Percentiles rank a stretch among this genome's conserved stretches.
Evolutionary conservation across 2,113 vertebrate genomes (phyloP).

Genomic region (Penelope pileata): DNA sequence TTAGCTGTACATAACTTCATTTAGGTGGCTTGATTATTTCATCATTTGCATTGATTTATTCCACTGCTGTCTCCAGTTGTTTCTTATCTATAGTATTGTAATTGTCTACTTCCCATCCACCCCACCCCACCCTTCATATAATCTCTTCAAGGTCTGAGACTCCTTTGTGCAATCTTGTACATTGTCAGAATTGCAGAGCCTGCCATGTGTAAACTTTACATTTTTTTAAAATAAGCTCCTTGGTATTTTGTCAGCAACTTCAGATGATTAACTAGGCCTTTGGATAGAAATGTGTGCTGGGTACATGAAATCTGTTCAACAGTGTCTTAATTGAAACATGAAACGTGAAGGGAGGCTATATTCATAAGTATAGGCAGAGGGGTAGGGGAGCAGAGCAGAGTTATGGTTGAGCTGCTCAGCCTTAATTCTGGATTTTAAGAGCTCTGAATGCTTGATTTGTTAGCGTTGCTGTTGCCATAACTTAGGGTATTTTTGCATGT

Average conservation of each 20-base stretch:
- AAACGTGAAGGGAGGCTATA: not conserved
- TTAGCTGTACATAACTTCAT: not conserved
- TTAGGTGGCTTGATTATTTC: not conserved
- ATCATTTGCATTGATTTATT: not conserved
- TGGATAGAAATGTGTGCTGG: not conserved
- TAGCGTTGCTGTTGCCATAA: conserved; percentile 34
- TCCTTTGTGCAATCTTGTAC: not conserved
- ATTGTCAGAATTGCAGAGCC: not conserved
- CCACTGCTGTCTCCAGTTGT: not conserved
- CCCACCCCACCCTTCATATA: not conserved
- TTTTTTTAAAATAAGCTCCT: not conserved
- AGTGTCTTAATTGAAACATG: not conserved
- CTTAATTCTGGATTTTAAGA: conserved; percentile 39
- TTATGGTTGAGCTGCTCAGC: conserved; percentile 14
- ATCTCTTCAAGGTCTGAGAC: not conserved
- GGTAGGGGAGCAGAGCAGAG: not conserved
- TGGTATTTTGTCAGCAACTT: not conserved
- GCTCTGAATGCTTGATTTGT: conserved; percentile 36
- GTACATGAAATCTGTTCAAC: not conserved
- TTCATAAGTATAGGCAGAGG: not conserved
- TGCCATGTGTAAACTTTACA: not conserved
- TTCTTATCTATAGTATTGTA: not conserved
- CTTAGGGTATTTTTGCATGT: conserved; percentile 22
- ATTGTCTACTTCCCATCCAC: not conserved
- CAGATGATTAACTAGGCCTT: not conserved